Evolutionary conservation across 1,140 invertebrate species (phyloP).

Genomic region (Bombus breviceps): DNA sequence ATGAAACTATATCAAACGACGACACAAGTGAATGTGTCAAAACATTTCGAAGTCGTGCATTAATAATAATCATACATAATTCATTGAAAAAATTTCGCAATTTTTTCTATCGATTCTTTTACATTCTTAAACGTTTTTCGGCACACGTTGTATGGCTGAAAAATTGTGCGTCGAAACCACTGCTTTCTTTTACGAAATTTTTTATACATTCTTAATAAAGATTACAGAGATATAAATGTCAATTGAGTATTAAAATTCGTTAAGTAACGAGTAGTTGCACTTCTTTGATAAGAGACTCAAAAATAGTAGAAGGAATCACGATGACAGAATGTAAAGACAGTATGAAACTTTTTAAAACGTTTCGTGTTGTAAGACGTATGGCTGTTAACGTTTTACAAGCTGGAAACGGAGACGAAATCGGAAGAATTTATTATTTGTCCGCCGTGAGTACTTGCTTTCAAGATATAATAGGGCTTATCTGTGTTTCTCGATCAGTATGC

Average conservation of each 20-base stretch:
- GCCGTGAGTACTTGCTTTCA: neutral
- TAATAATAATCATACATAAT: neutral
- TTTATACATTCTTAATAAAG: neutral
- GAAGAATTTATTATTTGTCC: neutral
- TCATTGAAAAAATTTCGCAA: neutral
- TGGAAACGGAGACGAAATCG: constrained; percentile 22
- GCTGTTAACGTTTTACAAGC: constrained; percentile 66
- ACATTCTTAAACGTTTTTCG: constrained; percentile 5
- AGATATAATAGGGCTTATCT: neutral
- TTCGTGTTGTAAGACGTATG: constrained; percentile 65
- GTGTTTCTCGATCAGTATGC: neutral
- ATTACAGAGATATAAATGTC: neutral
- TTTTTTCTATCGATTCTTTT: neutral
- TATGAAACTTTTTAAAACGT: neutral
- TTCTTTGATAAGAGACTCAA: neutral
- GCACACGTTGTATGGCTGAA: constrained; percentile 65
- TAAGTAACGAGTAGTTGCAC: neutral
- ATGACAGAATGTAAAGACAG: neutral
- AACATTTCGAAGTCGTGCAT: neutral
- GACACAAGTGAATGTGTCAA: neutral
- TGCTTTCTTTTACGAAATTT: constrained; percentile 22
- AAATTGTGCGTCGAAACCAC: constrained; percentile 51
- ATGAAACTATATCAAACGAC: neutral
- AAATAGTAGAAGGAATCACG: neutral
- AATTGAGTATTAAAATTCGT: neutral